Evolutionary conservation across 2,888 invertebrate genomes (phyloP).

Genomic region (Drosophila siamana): DNA sequence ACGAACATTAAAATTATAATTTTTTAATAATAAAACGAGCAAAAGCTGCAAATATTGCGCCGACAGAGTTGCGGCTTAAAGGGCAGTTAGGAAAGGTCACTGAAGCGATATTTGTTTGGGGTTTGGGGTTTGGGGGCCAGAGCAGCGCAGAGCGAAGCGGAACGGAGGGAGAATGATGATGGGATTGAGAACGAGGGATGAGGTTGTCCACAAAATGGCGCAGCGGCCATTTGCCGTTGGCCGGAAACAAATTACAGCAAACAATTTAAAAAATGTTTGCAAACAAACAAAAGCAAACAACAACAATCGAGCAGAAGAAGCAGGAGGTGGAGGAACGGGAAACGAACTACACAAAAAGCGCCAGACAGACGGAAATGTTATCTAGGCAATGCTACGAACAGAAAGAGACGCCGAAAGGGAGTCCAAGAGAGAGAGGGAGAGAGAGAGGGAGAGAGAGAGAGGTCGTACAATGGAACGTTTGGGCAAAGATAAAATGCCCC

Average conservation of each 20-base stretch:
- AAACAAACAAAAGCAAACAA: slow-evolving; percentile 62
- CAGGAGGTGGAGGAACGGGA: slow-evolving; percentile 19
- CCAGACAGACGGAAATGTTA: slow-evolving; percentile 70
- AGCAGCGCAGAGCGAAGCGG: background rate
- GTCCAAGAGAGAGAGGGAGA: slow-evolving; percentile 49
- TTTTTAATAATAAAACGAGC: slow-evolving; percentile 67
- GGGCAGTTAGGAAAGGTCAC: slow-evolving; percentile 30
- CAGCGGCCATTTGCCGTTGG: slow-evolving; percentile 71
- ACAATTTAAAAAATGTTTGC: slow-evolving; percentile 80
- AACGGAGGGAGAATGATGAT: background rate
- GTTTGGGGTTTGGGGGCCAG: background rate
- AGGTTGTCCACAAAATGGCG: slow-evolving; percentile 61
- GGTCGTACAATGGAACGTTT: slow-evolving; percentile 30
- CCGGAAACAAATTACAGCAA: slow-evolving; percentile 80
- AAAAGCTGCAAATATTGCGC: slow-evolving; percentile 44
- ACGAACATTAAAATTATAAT: slow-evolving; percentile 75
- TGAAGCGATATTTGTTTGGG: background rate
- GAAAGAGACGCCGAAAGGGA: slow-evolving; percentile 30
- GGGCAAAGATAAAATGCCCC: slow-evolving; percentile 66
- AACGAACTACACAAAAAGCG: slow-evolving; percentile 40
- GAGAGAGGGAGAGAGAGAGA: slow-evolving; percentile 18
- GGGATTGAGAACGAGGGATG: background rate
- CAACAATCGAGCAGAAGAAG: slow-evolving; percentile 10
- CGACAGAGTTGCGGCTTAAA: slow-evolving; percentile 27
- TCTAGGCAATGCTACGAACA: slow-evolving; percentile 61